Evolutionary conservation across 1,140 invertebrate genomes (phyloP), one percentile per base, ranked within the genome.

Genomic region (Gryon sp.): DNA sequence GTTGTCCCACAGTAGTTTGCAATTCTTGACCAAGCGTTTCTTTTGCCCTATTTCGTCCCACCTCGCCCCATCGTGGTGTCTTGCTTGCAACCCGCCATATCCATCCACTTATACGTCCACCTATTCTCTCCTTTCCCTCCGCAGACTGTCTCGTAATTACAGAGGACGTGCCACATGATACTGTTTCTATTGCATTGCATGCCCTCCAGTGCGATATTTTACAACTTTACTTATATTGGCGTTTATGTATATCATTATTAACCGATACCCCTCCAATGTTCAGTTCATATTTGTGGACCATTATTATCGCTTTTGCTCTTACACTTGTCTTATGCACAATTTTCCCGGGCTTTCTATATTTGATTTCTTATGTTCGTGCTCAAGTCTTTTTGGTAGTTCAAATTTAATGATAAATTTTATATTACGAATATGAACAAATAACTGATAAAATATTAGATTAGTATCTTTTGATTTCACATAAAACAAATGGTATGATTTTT

Each of bases 1-100:
- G 82, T 84, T 76, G 80, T 87, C 83, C 81, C 86, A 85, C 86
- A 85, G 82, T 86, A 87, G 84, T 88, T 88, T 87, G 81, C 83
- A 79, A 88, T 87, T 88, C 86, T 87, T 85, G 72, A 45, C 53
- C 63, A 45, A 74, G 53, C 63, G 69, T 76, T 74, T 73, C 76
- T 76, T 53, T 78, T 76, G 65, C 70, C 65, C 77, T 19, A 59
- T 72, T 68, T 48, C 62, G 26, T 43, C 41, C 55, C 68, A 22
- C 57, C 50, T 55, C 62, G 46, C 75, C 63, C 41, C 77, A 68
- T 40, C 69, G 60, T 34, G 38, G 68, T 78, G 69, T 79, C 80
- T 83, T 68, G n/a, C n/a, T n/a, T n/a, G 72, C 78, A 41, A 63
- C 40, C 34, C 52, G 63, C n/a, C 63, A 34, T 45, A 76, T 78